Base-by-base conservation (phyloP, 2,888 invertebrate species). In the Siphlonurus alternatus region DNA sequence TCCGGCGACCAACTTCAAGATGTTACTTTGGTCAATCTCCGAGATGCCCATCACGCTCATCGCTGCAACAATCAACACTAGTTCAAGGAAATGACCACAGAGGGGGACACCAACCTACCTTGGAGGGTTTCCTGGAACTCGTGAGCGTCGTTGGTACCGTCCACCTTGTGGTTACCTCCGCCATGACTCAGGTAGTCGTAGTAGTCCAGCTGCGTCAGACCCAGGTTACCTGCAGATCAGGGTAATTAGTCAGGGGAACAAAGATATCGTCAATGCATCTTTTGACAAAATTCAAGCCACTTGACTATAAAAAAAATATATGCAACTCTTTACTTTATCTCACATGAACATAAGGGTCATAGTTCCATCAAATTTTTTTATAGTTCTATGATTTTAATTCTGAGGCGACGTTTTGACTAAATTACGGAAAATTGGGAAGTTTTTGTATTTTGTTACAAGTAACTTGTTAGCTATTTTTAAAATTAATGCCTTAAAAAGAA, bases 111-210 rank as follows among this genome's bases (percentile, higher is more conserved):
- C 38, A 38, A 38, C 38, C 38, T 69, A 76, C 78, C 78, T 73
- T 75, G 76, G 70, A 83, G 71, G 1, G 85, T 85, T 70, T 83
- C 84, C 69, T 82, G 78, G 71, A 83, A 84, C 67, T 84, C 85
- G 65, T 81, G 78, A 1, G 77, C 78, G 72, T 86, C 85, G 69
- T 84, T 81, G 0, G 79, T 81, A n/a, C 82, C 84, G 60, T 84
- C 83, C 2, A 84, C 83, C 66, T 75, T 77, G 71, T 79, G 82
- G 67, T 70, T 74, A 19, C 81, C 80, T 67, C 82, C 82, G 66
- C 82, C 82, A 71, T 82, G 81, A 68, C 78, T 81, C 64, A 86
- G 74, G 71, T 84, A 85, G 66, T 75, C 74, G 71, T 82, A 86
- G 71, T 83, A 82, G 68, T 82, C 79, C 25, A 82, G 79, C 59